Evolutionary conservation across 2,797 vertebrate genomes (phyloP), one percentile per base, ranked within the genome.

Genomic region (Sus cebifrons): DNA sequence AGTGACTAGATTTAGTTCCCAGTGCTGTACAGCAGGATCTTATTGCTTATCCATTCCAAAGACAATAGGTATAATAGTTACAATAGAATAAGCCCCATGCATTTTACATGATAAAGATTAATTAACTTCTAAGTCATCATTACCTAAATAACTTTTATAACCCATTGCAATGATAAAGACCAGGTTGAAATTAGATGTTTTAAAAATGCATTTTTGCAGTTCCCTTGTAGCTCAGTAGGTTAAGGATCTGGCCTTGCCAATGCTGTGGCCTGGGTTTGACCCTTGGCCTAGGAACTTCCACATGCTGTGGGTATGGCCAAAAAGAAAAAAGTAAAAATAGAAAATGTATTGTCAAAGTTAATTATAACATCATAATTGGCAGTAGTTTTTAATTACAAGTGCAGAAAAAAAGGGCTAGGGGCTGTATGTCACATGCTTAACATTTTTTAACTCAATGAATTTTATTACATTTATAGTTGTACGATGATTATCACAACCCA

Each of bases 71-170:
- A 44, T 44, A 44, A 44, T 44, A 44, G 44, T 44, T 44, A 44
- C 44, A 5, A 44, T 44, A 8, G 17, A 86, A 17, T 25, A 74
- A 84, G 36, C 21, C 12, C 15, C 71, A 4, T 91, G 29, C 32
- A 94, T 89, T 91, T 96, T 77, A 88, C 60, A 87, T 75, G 40
- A 86, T 62, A 14, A 86, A 89, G 79, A 74, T 86, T 52, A 86
- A 62, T 70, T 18, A 82, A 18, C 36, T 77, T 91, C 29, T 86
- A 86, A 44, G 21, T 67, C 78, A 62, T 3, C 14, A 64, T 79
- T 92, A 78, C 64, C 65, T 79, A 86, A 94, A 91, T 67, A 96
- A 64, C 52, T 74, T 88, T 36, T 87, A 75, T 60, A 79, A 70
- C 1, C 62, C 15, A 56, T 91, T 68, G 21, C 23, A 75, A 10